Percentiles rank a stretch among this genome's conserved stretches.
These are phyloP conservation scores for Oreochromis grahami DNA, from an alignment of 2,797 vertebrate genomes.

Conservation along the genomic window DNA sequence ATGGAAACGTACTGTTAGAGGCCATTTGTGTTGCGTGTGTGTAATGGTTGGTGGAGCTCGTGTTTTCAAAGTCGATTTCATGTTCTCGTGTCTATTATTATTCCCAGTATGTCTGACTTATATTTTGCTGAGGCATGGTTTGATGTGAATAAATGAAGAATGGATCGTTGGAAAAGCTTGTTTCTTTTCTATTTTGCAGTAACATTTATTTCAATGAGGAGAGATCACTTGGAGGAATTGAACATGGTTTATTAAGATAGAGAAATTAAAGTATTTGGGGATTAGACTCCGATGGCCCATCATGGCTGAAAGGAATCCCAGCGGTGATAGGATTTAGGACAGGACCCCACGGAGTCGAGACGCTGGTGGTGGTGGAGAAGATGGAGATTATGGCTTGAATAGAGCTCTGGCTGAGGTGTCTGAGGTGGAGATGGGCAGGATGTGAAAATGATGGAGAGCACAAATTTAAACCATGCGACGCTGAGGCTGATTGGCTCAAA, in stretches of 20 bases:
- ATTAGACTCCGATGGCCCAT: neutral
- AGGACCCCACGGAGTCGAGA: neutral
- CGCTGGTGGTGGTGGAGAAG: neutral
- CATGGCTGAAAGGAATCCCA: neutral
- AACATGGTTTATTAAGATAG: neutral
- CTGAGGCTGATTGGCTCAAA: rapidly evolving
- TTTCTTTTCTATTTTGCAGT: neutral
- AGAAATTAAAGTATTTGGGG: neutral
- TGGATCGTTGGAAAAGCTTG: neutral
- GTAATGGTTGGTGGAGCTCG: neutral
- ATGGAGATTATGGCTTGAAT: neutral
- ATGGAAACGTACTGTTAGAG: neutral
- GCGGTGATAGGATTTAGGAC: neutral
- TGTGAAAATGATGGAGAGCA: neutral
- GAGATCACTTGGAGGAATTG: neutral
- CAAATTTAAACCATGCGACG: neutral
- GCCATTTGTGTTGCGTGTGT: neutral
- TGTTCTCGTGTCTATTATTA: neutral
- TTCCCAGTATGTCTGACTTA: neutral
- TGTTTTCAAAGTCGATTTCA: neutral
- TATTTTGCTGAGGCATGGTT: neutral
- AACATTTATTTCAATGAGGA: neutral
- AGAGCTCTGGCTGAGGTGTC: neutral
- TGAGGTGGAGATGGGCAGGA: neutral
- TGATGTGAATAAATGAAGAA: neutral